Base-by-base conservation (phyloP, 2,113 vertebrate species). In the Tupaia tana region DNA sequence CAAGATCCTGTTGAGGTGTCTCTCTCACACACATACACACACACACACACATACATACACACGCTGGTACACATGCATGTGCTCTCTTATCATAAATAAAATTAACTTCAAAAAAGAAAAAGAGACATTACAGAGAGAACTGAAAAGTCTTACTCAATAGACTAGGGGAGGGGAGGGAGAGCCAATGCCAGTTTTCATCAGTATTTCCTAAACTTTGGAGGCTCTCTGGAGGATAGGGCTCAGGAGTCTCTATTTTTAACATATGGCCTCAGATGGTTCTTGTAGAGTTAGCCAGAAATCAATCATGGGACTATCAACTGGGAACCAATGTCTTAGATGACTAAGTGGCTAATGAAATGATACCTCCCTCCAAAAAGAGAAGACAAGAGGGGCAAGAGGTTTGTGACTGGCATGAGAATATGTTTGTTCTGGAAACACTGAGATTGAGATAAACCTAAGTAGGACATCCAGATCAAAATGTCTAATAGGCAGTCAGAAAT, bases 291-390 rank as follows among this genome's bases (percentile, higher is more conserved):
- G 24, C 56, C 27, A 31, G 56, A 24, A 84, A 73, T 73, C 67
- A 96, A 24, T 58, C 25, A 22, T 31, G 69, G 63, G 19, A 70
- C 1, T 58, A 18, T n/a, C n/a, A 71, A 52, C 20, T n/a, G 34
- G 63, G 86, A 92, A 73, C 27, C 74, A 89, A 85, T 75, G 73
- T 43, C 43, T 85, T 82, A 80, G 70, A 54, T 85, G 54, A 91
- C 52, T 31, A 24, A 88, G 15, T 56, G 14, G 31, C 24, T 96
- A 20, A 75, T 29, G n/a, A 43, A 20, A 75, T 29, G n/a, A 43
- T 54, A 25, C 25, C 73, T 52, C 54, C 74, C 63, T 75, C 25
- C 86, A 84, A 64, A n/a, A 97, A 88, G 52, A 77, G 31, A 93
- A 85, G 43, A 15, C 13, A 67, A 2, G 14, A 86, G 13, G 2